A percentile compares a stretch with the other conserved stretches of the same genome.
phyloP scores from a whole-genome alignment of 1,140 invertebrate species.

The Wiebesia pumilae region DNA sequence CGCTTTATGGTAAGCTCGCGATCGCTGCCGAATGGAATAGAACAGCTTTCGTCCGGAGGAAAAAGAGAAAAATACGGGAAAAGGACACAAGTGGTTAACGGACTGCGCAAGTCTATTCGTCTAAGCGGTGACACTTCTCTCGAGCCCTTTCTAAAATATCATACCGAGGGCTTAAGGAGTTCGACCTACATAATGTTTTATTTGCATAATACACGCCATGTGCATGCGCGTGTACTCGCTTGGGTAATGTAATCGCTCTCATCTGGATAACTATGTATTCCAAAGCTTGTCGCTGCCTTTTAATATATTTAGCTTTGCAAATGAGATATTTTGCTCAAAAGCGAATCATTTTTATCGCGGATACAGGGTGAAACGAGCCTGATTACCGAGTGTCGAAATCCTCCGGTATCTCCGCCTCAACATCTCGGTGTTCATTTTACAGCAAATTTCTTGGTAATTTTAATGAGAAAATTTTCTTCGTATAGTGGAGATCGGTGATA shows the following conservation, averaged over 20 bases:
- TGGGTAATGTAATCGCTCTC: neutral
- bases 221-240: no score
- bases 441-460: conserved; percentile 27
- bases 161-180: no score
- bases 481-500: conserved; percentile 4
- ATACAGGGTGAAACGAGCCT: neutral
- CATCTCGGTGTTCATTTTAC: neutral
- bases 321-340: neutral
- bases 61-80: neutral
- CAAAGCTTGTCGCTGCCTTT: neutral
- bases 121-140: no score
- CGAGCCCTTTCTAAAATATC: neutral
- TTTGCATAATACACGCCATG: neutral
- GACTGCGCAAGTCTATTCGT: neutral
- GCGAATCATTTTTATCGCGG: neutral
- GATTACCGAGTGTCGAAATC: conserved; percentile 12
- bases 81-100: neutral
- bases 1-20: neutral
- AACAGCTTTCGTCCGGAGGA: neutral
- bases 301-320: neutral
- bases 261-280: neutral
- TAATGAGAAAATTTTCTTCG: conserved; percentile 22
- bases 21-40: neutral
- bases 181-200: neutral
- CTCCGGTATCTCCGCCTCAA: neutral